phyloP scores from a whole-genome alignment of 2,888 invertebrate species.

The Entomobrya multifasciata region DNA sequence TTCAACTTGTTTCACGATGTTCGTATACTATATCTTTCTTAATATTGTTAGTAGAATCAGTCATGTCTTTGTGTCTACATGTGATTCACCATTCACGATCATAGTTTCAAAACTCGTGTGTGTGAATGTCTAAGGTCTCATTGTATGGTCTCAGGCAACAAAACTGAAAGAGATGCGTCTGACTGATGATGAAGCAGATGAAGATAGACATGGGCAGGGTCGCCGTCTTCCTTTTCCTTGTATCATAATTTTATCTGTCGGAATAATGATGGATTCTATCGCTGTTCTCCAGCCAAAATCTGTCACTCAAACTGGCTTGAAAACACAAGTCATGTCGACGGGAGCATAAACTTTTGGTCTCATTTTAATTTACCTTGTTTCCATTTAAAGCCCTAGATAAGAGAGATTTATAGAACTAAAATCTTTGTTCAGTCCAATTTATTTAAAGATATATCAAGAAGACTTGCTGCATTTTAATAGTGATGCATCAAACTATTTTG shows the following conservation, averaged over 20 bases:
- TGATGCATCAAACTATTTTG: too few relatives aligned
- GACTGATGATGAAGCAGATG: conserved; percentile 1
- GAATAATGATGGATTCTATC: conserved; percentile 65
- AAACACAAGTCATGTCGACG: conserved; percentile 8
- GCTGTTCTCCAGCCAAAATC: conserved; percentile 51
- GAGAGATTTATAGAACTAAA: conserved; percentile 8
- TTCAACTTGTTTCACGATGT: too few relatives aligned
- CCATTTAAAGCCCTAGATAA: background rate
- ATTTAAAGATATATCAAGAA: conserved; percentile 26
- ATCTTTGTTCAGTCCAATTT: conserved; percentile 57
- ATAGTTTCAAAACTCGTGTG: background rate
- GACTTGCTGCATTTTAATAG: too few relatives aligned
- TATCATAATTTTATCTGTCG: conserved; percentile 41
- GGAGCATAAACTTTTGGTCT: conserved; percentile 15
- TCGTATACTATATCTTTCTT: too few relatives aligned
- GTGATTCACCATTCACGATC: background rate
- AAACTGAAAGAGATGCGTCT: background rate
- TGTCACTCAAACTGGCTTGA: conserved; percentile 63
- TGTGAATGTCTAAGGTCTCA: too few relatives aligned
- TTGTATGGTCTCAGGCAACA: background rate
- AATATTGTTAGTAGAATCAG: too few relatives aligned
- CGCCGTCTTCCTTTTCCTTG: conserved; percentile 32
- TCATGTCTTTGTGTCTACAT: too few relatives aligned
- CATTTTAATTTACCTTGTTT: conserved; percentile 7
- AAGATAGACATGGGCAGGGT: conserved; percentile 58